Conservation (phyloP, 2,888 invertebrate species). For the Epistrophella euchroma region DNA sequence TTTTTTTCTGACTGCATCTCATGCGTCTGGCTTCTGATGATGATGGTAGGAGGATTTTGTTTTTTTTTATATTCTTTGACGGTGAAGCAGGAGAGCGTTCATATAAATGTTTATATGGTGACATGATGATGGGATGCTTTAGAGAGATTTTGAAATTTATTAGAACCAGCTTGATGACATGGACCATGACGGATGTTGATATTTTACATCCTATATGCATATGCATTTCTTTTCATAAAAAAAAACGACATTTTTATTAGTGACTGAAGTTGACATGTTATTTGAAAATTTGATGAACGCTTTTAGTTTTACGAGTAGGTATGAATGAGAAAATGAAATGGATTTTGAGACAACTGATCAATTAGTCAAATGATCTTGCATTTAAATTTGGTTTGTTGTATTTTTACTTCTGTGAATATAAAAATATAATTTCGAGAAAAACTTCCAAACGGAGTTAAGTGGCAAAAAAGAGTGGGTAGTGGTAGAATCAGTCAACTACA, state of each 20-base stretch:
- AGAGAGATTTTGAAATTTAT: conserved; percentile 68
- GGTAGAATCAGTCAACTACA: too few species aligned
- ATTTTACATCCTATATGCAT: not conserved
- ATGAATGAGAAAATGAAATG: not conserved
- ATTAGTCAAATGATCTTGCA: not conserved
- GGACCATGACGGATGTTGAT: conserved; percentile 57
- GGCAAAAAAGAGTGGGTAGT: too few species aligned
- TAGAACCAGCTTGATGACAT: conserved; percentile 53
- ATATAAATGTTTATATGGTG: conserved; percentile 24
- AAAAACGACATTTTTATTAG: not conserved
- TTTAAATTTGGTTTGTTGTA: too few species aligned
- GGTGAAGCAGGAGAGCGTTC: conserved; percentile 8
- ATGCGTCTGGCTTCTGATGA: conserved; percentile 28
- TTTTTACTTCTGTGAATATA: too few species aligned
- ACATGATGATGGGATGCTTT: conserved; percentile 39
- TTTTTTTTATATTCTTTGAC: conserved; percentile 10
- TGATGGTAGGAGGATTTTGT: conserved; percentile 14
- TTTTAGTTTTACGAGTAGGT: not conserved
- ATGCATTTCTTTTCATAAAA: conserved; percentile 1
- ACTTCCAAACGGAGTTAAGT: too few species aligned
- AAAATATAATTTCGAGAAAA: too few species aligned
- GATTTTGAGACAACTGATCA: not conserved
- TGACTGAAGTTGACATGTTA: conserved; percentile 2
- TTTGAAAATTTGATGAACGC: conserved; percentile 16
- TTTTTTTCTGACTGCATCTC: conserved; percentile 25